Evolutionary conservation across 2,888 invertebrate species (phyloP).

Genomic region (Lottia gigantea): DNA sequence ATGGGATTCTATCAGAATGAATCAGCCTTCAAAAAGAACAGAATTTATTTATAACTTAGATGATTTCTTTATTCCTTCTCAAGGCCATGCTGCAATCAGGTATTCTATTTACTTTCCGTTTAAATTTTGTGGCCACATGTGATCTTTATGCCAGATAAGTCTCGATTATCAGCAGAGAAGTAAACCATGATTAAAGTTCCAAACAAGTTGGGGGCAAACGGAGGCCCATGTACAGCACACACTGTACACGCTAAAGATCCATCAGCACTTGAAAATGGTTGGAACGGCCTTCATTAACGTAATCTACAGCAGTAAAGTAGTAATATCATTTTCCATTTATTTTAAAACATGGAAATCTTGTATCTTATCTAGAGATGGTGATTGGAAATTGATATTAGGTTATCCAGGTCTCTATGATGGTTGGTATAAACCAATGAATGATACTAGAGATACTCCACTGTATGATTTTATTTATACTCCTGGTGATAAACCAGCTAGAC

Average conservation of each 20-base stretch:
- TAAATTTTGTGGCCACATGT: no score
- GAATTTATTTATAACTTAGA: conserved; percentile 24
- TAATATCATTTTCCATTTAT: no score
- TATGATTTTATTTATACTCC: background rate
- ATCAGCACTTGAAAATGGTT: no score
- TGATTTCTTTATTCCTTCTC: conserved; percentile 15
- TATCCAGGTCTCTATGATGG: conserved; percentile 20
- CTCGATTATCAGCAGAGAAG: no score
- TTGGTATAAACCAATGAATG: conserved; percentile 19
- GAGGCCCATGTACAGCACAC: no score
- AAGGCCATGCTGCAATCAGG: conserved; percentile 22
- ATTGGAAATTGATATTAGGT: conserved; percentile 17
- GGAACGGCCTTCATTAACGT: no score
- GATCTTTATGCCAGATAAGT: no score
- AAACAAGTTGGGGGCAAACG: no score
- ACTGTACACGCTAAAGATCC: no score
- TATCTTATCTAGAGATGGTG: background rate
- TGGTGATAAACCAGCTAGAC: background rate
- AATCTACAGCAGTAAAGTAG: no score
- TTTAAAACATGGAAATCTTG: no score
- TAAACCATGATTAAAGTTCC: no score
- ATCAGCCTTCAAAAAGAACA: conserved; percentile 11
- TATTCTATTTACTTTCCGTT: background rate
- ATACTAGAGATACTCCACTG: conserved; percentile 12
- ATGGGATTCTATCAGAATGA: conserved; percentile 41